Conservation (phyloP, 2,888 invertebrate genomes). For the Vandiemenella viatica region DNA sequence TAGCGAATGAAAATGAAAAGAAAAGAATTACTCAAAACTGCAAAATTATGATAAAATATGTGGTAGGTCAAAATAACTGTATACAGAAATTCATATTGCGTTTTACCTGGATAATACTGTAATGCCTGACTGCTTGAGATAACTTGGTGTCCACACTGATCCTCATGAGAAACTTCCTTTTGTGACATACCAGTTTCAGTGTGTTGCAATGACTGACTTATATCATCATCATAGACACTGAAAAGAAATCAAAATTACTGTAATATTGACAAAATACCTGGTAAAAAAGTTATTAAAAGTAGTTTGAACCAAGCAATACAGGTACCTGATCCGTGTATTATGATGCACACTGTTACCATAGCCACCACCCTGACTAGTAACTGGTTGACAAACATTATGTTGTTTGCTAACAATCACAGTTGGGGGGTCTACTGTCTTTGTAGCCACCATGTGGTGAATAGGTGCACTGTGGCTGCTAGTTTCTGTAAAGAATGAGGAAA, state of each 20-base stretch:
- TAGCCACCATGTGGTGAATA: conserved; percentile 17
- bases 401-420: conserved; percentile 41
- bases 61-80: no score
- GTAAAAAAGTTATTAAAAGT: background rate
- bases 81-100: no score
- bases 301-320: background rate
- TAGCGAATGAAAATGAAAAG: no score
- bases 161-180: background rate
- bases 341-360: background rate
- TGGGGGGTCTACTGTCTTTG: conserved; percentile 31
- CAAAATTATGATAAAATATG: no score
- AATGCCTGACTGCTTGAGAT: background rate
- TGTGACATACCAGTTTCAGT: no score
- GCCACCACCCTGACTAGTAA: background rate
- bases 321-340: background rate
- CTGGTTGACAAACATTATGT: background rate
- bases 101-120: background rate
- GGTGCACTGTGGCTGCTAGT: background rate
- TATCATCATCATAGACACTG: no score
- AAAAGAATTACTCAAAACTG: no score
- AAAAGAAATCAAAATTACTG: no score
- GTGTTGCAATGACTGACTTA: no score
- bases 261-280: no score
- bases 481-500: no score
- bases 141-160: background rate